Percentiles rank a stretch among this genome's conserved stretches.
Evolutionary conservation across 1,140 invertebrate species (phyloP).

Genomic region (Nasonia vitripennis): DNA sequence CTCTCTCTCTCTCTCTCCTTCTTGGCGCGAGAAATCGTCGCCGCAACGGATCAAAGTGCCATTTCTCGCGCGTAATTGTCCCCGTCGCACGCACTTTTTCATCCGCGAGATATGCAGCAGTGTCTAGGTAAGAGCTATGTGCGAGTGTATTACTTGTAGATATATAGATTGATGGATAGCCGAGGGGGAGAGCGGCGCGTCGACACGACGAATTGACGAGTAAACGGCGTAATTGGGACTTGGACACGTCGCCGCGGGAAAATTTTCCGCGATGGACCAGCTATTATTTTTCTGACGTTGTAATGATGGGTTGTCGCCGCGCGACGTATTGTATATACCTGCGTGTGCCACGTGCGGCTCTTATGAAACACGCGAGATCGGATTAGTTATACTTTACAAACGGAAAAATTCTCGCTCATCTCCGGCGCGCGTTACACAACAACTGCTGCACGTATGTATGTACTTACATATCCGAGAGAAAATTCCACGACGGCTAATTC

Average conservation of each 20-base stretch:
- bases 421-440: too few species aligned
- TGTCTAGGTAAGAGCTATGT: not conserved
- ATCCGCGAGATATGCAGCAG: not conserved
- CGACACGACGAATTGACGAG: not conserved
- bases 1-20: too few species aligned
- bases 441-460: too few species aligned
- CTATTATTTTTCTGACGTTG: too few species aligned
- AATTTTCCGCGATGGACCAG: not conserved
- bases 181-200: too few species aligned
- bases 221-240: not conserved
- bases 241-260: not conserved
- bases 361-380: too few species aligned
- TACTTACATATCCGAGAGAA: too few species aligned
- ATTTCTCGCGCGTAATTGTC: slow-evolving; percentile 18
- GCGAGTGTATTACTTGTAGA: not conserved
- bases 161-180: not conserved
- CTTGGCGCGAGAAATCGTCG: not conserved
- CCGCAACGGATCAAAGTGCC: slow-evolving; percentile 20
- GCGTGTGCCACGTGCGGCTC: too few species aligned
- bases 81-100: slow-evolving; percentile 23
- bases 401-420: not conserved
- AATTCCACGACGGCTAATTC: not conserved
- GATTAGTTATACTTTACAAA: not conserved
- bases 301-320: too few species aligned
- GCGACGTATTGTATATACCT: too few species aligned